These are phyloP conservation scores for Saguinus imperator DNA, from an alignment of 2,113 vertebrate genomes.

Conservation along the genomic window DNA sequence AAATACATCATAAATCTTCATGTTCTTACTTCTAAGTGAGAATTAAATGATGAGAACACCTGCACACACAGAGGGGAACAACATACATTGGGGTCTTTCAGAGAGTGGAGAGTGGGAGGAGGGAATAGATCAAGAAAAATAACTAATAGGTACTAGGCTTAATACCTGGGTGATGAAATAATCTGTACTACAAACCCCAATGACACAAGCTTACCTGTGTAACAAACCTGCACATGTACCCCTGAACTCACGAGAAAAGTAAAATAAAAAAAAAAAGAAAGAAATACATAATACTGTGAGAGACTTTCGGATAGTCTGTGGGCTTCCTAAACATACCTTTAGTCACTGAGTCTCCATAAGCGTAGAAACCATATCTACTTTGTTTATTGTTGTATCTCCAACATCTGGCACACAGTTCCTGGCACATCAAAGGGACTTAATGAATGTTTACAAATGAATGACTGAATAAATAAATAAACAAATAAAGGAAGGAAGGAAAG, in stretches of 20 bases:
- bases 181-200: too few relatives aligned
- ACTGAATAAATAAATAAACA: not conserved
- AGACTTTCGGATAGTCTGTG: not conserved
- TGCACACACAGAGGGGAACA: too few relatives aligned
- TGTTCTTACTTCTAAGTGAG: not conserved
- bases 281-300: not conserved
- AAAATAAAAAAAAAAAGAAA: too few relatives aligned
- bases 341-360: not conserved
- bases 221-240: too few relatives aligned
- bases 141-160: too few relatives aligned
- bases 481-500: not conserved
- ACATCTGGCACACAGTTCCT: not conserved
- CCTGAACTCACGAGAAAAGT: too few relatives aligned
- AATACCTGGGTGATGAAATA: too few relatives aligned
- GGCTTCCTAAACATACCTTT: not conserved
- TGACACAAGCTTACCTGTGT: too few relatives aligned
- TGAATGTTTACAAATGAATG: not conserved
- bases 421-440: not conserved
- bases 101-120: too few relatives aligned
- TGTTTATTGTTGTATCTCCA: not conserved
- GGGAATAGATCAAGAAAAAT: too few relatives aligned
- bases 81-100: too few relatives aligned
- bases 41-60: too few relatives aligned
- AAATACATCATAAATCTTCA: not conserved
- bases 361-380: not conserved